These are phyloP conservation scores for Pelosia muscerda DNA, from an alignment of 2,888 invertebrate genomes.

Conservation along the genomic window DNA sequence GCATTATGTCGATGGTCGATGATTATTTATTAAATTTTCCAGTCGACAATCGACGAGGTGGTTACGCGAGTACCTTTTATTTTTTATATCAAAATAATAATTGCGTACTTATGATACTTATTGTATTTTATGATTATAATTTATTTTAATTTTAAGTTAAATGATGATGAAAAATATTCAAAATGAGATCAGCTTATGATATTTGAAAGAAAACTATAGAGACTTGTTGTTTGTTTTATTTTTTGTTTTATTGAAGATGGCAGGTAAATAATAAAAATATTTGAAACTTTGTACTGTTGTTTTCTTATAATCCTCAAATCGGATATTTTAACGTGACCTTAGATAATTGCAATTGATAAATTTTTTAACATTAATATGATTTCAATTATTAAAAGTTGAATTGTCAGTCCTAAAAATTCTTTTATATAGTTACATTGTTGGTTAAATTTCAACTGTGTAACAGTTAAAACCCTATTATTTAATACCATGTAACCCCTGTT, in stretches of 20 bases:
- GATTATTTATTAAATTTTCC: slow-evolving; percentile 52
- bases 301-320: slow-evolving; percentile 29
- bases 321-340: not conserved
- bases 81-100: slow-evolving; percentile 59
- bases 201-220: slow-evolving; percentile 40
- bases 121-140: slow-evolving; percentile 41
- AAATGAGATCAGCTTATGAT: slow-evolving; percentile 39
- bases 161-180: slow-evolving; percentile 55
- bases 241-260: slow-evolving; percentile 28
- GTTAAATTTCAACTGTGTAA: too few species aligned
- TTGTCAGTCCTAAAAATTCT: too few species aligned
- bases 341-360: too few species aligned
- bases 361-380: too few species aligned
- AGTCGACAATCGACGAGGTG: slow-evolving; percentile 69
- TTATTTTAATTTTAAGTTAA: slow-evolving; percentile 39
- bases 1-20: slow-evolving; percentile 28
- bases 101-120: slow-evolving; percentile 51
- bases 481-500: too few species aligned
- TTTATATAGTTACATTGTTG: too few species aligned
- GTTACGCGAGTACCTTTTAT: slow-evolving; percentile 86
- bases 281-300: slow-evolving; percentile 42
- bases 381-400: too few species aligned
- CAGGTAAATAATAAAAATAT: slow-evolving; percentile 51
- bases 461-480: too few species aligned
- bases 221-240: slow-evolving; percentile 50